Percentiles rank a stretch among this genome's conserved stretches.
Evolutionary conservation across 2,113 vertebrate species (phyloP).

Genomic region (Pterocles orientalis): DNA sequence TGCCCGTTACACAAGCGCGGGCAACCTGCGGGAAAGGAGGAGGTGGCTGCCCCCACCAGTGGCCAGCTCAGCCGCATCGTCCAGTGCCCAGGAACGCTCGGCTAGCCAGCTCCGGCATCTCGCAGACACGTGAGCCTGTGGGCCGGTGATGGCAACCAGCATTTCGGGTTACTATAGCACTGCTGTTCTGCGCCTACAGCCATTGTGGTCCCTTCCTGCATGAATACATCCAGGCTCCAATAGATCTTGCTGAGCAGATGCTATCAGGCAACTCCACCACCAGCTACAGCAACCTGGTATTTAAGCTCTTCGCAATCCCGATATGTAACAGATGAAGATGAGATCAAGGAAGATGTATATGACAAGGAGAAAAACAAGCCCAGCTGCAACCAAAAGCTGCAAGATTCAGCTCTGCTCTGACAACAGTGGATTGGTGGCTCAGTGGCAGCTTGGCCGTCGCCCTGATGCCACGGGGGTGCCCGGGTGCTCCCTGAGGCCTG

Average conservation of each 20-base stretch:
- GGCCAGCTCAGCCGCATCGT: fast-evolving
- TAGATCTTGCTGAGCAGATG: slow-evolving; percentile 57
- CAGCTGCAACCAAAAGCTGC: slow-evolving; percentile 39
- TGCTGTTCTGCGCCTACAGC: slow-evolving; percentile 55
- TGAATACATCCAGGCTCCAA: slow-evolving; percentile 54
- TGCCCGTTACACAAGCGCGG: neutral
- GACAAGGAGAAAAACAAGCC: slow-evolving; percentile 64
- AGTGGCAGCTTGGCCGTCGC: fast-evolving
- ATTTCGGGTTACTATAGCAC: slow-evolving; percentile 52
- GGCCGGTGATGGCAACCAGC: neutral
- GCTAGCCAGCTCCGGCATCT: neutral
- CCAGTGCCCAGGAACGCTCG: neutral
- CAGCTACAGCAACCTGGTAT: slow-evolving; percentile 56
- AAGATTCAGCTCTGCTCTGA: slow-evolving; percentile 2
- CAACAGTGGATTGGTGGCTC: neutral
- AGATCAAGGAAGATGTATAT: slow-evolving; percentile 54
- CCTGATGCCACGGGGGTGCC: neutral
- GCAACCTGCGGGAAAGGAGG: neutral
- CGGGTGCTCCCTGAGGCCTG: fast-evolving
- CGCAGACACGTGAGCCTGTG: slow-evolving; percentile 36
- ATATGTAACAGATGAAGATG: slow-evolving; percentile 56
- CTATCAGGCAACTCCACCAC: slow-evolving; percentile 34
- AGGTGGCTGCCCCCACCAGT: neutral
- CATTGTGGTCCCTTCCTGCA: slow-evolving; percentile 60
- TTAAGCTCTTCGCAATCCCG: slow-evolving; percentile 50